A percentile compares a stretch with the other conserved stretches of the same genome.
These are phyloP conservation scores for Apotomis capreana DNA, from an alignment of 2,888 invertebrate genomes.

Conservation along the genomic window DNA sequence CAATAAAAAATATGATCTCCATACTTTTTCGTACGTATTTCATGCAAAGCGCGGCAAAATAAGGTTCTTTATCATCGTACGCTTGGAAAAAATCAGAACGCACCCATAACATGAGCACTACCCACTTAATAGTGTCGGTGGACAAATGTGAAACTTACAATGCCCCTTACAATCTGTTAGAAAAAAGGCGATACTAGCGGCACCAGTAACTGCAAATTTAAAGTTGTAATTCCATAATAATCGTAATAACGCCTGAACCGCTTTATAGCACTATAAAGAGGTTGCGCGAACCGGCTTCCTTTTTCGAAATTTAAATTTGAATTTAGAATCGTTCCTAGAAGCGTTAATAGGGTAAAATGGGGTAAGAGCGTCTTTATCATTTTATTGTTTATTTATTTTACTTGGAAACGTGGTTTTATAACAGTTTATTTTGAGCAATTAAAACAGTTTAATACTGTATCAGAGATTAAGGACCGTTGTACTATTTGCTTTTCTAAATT, in stretches of 20 bases:
- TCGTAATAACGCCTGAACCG: conserved; percentile 39
- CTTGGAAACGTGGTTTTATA: conserved; percentile 39
- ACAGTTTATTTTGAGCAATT: conserved; percentile 36
- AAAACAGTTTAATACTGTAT: conserved; percentile 29
- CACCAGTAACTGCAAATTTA: conserved; percentile 7
- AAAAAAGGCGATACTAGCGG: conserved; percentile 8
- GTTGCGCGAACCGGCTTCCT: conserved; percentile 40
- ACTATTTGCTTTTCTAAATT: conserved; percentile 4
- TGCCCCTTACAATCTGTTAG: background rate
- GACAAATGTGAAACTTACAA: conserved; percentile 18
- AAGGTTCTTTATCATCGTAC: conserved; percentile 40
- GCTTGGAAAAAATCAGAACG: conserved; percentile 37
- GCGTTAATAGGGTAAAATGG: conserved; percentile 42
- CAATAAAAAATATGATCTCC: conserved; percentile 24
- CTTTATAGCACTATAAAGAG: conserved; percentile 42
- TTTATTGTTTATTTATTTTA: conserved; percentile 43
- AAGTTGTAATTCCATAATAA: conserved; percentile 34
- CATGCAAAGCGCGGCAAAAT: conserved; percentile 38
- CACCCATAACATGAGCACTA: conserved; percentile 34
- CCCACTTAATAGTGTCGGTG: conserved; percentile 8
- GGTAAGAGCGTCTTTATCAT: conserved; percentile 37
- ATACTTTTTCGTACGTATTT: conserved; percentile 9
- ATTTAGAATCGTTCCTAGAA: conserved; percentile 41
- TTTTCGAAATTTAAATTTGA: conserved; percentile 40
- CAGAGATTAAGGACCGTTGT: conserved; percentile 16